Evolutionary conservation across 1,140 invertebrate species (phyloP).

Genomic region (Antheraea mylitta): DNA sequence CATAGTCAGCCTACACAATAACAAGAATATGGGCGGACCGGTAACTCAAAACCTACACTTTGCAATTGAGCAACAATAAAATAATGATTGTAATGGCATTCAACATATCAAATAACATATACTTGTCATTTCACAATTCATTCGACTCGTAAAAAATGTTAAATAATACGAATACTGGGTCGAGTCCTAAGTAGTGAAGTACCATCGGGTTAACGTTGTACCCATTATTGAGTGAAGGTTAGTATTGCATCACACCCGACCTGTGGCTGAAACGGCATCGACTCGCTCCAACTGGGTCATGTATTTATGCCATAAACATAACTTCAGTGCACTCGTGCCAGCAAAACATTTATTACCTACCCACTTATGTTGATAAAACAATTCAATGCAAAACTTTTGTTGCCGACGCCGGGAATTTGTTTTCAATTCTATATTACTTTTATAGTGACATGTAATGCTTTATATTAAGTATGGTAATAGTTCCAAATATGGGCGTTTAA

Average conservation of each 20-base stretch:
- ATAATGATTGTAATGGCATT: constrained; percentile 21
- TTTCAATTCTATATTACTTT: too few species aligned
- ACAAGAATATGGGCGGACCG: constrained; percentile 52
- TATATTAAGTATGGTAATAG: background rate
- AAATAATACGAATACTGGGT: background rate
- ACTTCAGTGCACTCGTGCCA: constrained; percentile 32
- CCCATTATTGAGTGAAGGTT: constrained; percentile 32
- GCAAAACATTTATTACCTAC: constrained; percentile 28
- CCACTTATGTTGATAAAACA: constrained; percentile 48
- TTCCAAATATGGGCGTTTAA: background rate
- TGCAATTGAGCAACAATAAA: constrained; percentile 32
- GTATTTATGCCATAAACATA: constrained; percentile 58
- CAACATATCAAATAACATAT: background rate
- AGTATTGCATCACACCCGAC: constrained; percentile 52
- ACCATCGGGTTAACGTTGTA: constrained; percentile 39
- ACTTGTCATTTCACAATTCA: background rate
- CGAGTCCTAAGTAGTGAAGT: constrained; percentile 29
- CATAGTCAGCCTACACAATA: constrained; percentile 17
- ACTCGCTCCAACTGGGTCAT: constrained; percentile 63
- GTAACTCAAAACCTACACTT: constrained; percentile 40
- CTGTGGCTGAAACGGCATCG: constrained; percentile 44
- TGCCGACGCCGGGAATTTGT: background rate
- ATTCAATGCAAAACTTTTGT: constrained; percentile 2
- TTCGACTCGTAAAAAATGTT: background rate
- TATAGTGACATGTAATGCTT: too few species aligned